Percentiles rank a stretch among this genome's conserved stretches.
phyloP scores from a whole-genome alignment of 92 coral and sea anemone species.

The Parazoanthus atlanticus region DNA sequence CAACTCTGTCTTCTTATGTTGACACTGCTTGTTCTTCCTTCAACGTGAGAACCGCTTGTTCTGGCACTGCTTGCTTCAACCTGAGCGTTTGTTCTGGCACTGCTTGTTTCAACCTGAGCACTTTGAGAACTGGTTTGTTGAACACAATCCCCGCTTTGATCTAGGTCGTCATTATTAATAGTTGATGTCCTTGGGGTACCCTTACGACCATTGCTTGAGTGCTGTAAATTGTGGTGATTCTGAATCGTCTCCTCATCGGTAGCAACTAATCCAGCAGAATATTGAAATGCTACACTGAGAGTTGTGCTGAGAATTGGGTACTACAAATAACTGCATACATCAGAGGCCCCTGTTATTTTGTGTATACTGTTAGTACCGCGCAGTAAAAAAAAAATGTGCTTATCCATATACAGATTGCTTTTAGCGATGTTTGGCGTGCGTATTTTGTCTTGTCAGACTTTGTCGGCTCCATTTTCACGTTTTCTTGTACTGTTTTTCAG shows the following conservation, averaged over 20 bases:
- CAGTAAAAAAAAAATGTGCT: background rate
- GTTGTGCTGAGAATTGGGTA: slow-evolving; percentile 7
- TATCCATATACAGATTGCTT: too few species aligned
- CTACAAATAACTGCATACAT: background rate
- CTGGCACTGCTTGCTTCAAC: too few species aligned
- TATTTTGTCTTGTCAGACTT: too few species aligned
- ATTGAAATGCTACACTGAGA: slow-evolving; percentile 17
- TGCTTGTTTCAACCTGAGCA: background rate
- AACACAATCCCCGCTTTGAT: slow-evolving; percentile 2
- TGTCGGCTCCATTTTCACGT: too few species aligned
- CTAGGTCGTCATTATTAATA: background rate
- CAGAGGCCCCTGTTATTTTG: background rate
- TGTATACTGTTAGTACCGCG: background rate
- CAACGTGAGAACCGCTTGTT: too few species aligned
- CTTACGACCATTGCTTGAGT: slow-evolving; percentile 15
- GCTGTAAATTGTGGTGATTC: background rate
- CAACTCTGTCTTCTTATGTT: slow-evolving; percentile 22
- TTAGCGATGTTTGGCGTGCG: too few species aligned
- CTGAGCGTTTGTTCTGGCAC: too few species aligned
- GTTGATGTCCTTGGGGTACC: slow-evolving; percentile 10
- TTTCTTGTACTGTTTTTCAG: too few species aligned
- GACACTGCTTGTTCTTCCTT: slow-evolving; percentile 9
- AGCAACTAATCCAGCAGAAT: slow-evolving; percentile 6
- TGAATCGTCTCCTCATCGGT: slow-evolving; percentile 23
- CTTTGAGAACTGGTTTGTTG: slow-evolving; percentile 22